A percentile compares a stretch with the other conserved stretches of the same genome.
These are phyloP conservation scores for Bolborhynchus lineola DNA, from an alignment of 2,113 vertebrate genomes.

Conservation along the genomic window DNA sequence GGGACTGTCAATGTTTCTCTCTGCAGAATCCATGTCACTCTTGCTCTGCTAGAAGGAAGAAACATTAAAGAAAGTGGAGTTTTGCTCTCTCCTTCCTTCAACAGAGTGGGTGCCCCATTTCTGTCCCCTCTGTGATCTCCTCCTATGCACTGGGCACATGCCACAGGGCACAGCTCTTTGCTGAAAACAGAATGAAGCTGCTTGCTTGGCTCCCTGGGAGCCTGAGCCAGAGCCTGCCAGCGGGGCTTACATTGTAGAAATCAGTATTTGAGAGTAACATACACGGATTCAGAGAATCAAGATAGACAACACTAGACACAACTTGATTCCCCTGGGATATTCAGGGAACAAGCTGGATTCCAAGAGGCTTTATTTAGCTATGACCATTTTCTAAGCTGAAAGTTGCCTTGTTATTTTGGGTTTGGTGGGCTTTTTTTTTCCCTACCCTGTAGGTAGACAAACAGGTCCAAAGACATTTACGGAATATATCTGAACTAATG, in stretches of 20 bases:
- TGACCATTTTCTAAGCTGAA: not conserved
- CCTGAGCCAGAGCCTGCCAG: not conserved
- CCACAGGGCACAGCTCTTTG: not conserved
- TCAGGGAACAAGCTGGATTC: not conserved
- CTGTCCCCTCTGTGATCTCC: accelerated
- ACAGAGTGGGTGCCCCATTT: not conserved
- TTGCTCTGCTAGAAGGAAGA: not conserved
- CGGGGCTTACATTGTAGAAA: not conserved
- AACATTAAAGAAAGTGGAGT: not conserved
- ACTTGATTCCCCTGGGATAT: not conserved
- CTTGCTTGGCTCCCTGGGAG: not conserved
- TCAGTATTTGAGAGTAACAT: not conserved
- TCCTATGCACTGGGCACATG: accelerated
- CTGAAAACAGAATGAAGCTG: not conserved
- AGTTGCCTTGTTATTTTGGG: not conserved
- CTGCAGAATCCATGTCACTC: not conserved
- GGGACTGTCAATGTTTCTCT: not conserved
- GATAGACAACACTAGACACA: not conserved
- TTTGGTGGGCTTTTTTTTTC: not conserved
- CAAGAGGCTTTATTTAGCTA: constrained; percentile 8
- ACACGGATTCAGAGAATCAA: not conserved
- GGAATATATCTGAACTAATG: not conserved
- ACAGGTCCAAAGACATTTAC: constrained; percentile 24
- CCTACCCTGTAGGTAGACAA: not conserved
- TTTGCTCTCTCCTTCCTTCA: not conserved